Evolutionary conservation across 2,797 vertebrate species (phyloP), one percentile per base, ranked within the genome.

Genomic region (Apogon hyalosoma): DNA sequence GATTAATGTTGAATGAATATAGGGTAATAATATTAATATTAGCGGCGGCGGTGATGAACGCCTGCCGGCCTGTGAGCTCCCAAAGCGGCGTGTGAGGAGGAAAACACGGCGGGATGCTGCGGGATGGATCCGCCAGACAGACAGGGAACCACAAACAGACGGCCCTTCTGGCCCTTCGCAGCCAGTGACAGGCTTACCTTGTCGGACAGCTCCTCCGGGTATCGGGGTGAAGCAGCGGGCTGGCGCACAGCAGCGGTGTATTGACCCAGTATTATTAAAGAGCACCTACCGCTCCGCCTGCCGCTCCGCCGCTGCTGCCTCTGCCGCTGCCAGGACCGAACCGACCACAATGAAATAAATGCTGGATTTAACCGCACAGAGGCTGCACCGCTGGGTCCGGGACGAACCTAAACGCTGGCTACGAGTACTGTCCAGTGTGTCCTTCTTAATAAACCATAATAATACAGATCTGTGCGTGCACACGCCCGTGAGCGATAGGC

Each of bases 401-500:
- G 5, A 55, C 62, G 5, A 15, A 18, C 60, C 46, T 19, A 10
- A 53, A 12, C 63, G 52, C 6, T 63, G 62, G 53, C 63, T 33
- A 18, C 1, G 33, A 61, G 54, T 54, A 56, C 53, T 41, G 77
- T 61, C 77, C 79, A 46, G 9, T 45, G 56, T 64, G 64, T 50
- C 19, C 63, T 63, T 53, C 76, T 81, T 66, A 75, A 80, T 43
- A 68, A 67, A 75, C 55, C 83, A 83, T 83, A 63, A 88, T 86
- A 80, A 86, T 59, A 67, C 47, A 39, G 58, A 60, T 69, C 40
- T 24, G 58, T 64, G 76, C 83, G 89, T 28, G 84, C 90, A 84
- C 77, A 88, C 90, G 84, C 83, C 85, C 88, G 90, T 77, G 83
- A 88, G 84, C 87, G 84, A 80, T 59, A 79, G 77, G 82, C 86